Evolutionary conservation across 1,140 invertebrate genomes (phyloP).

Genomic region (Notospermus geniculatus): DNA sequence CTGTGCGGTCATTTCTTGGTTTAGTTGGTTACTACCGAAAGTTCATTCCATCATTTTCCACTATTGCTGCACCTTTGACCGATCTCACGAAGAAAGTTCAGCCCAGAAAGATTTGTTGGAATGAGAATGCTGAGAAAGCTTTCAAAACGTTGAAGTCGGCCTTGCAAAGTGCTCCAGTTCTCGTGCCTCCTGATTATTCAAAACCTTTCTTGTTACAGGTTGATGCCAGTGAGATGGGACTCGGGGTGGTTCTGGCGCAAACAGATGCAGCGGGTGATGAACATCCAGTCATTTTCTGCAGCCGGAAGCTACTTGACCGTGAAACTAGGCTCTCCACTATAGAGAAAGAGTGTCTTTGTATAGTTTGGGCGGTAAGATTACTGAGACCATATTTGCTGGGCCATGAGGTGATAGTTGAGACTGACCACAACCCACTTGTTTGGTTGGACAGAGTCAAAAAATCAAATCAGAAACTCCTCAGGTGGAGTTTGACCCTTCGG

Average conservation of each 20-base stretch:
- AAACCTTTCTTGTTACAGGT: constrained; percentile 37
- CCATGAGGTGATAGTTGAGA: background rate
- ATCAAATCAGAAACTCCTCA: background rate
- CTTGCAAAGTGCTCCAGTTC: constrained; percentile 27
- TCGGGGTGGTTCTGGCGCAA: constrained; percentile 16
- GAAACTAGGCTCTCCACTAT: constrained; percentile 1
- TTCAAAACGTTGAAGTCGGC: constrained; percentile 41
- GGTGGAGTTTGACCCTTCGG: constrained; percentile 1
- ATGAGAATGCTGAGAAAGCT: constrained; percentile 30
- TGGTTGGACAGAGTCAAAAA: background rate
- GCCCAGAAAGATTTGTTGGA: constrained; percentile 43
- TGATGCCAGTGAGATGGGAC: constrained; percentile 4
- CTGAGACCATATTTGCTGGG: background rate
- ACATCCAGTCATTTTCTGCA: constrained; percentile 23
- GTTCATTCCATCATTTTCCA: constrained; percentile 56
- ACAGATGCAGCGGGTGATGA: constrained; percentile 18
- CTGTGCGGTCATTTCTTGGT: constrained; percentile 39
- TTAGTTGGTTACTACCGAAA: constrained; percentile 26
- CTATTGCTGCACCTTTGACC: constrained; percentile 43
- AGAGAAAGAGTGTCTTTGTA: too few species aligned
- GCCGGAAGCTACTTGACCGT: constrained; percentile 14
- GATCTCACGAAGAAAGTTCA: constrained; percentile 27
- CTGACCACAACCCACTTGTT: too few species aligned
- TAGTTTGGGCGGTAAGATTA: background rate
- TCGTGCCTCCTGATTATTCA: constrained; percentile 39